Evolutionary conservation across 2,797 vertebrate species (phyloP), one percentile per base, ranked within the genome.

Genomic region (Pantherophis vulpinus): DNA sequence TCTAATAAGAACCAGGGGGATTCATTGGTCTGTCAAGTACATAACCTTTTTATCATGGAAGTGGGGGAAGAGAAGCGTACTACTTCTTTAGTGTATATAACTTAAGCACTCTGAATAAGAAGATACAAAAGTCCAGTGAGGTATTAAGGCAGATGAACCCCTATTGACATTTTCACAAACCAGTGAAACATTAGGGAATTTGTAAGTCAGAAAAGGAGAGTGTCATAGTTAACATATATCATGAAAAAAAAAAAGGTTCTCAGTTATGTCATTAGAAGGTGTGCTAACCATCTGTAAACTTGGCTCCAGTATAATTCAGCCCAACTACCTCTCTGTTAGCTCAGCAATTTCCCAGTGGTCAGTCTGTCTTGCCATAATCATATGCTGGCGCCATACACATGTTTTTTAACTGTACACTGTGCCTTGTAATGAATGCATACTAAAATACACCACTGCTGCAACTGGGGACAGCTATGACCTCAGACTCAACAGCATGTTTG

Each of bases 351-450:
- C 98, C 97, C 97, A 95, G 98, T 97, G 98, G 99, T 99, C 98
- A 98, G 98, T 96, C 98, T 14, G 98, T 99, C 99, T 99, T 99
- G 97, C 99, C 99, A 99, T 98, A 99, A 99, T 99, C 98, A 98
- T 97, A 98, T 55, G 93, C 98, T 99, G 98, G 98, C 98, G 98
- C 98, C 99, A 98, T 98, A 98, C 98, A 98, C 96, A 97, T 96
- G 92, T 97, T 98, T 96, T 98, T 98, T 98, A 98, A 98, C 98
- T 98, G 98, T 98, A 97, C 95, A 95, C 97, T 98, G 98, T 98
- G 96, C 98, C 98, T 98, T 96, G 97, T 99, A 99, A 99, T 99
- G 98, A 99, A 98, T 98, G 98, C 97, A 96, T 99, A 98, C 98
- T 95, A 98, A 99, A 99, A 99, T 99, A 99, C 96, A 98, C 98